These are phyloP conservation scores for Centropus unirufus DNA, from an alignment of 2,113 vertebrate genomes.

Conservation along the genomic window DNA sequence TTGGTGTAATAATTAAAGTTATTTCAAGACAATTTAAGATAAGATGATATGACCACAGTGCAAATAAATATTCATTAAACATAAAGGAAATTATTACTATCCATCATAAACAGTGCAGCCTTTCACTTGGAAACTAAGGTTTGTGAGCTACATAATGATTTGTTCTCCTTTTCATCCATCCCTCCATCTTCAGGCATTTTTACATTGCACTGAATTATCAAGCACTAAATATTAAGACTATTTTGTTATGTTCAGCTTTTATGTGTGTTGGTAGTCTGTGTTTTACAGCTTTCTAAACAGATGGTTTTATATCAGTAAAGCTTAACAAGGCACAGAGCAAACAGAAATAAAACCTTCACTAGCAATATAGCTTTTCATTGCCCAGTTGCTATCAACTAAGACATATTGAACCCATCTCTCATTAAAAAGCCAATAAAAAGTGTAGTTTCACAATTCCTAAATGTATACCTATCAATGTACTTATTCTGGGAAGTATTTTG, in stretches of 20 bases:
- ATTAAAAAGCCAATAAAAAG: slow-evolving; percentile 32
- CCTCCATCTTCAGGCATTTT: slow-evolving; percentile 2
- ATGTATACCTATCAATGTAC: slow-evolving; percentile 35
- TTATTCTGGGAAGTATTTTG: slow-evolving; percentile 8
- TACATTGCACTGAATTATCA: background rate
- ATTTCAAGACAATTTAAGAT: background rate
- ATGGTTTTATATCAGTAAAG: slow-evolving; percentile 68
- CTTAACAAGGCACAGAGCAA: slow-evolving; percentile 71
- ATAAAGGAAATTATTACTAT: background rate
- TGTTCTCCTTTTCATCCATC: background rate
- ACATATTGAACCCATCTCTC: slow-evolving; percentile 43
- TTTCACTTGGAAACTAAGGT: background rate
- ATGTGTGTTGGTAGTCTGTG: slow-evolving; percentile 39
- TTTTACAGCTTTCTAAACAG: slow-evolving; percentile 75
- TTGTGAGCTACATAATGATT: background rate
- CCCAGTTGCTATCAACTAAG: slow-evolving; percentile 58
- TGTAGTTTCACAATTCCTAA: slow-evolving; percentile 43
- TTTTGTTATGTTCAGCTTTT: slow-evolving; percentile 59
- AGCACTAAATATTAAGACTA: slow-evolving; percentile 30
- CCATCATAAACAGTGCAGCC: background rate
- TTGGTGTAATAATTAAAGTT: background rate
- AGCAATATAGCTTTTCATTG: slow-evolving; percentile 64
- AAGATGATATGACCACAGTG: background rate
- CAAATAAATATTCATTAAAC: slow-evolving; percentile 3
- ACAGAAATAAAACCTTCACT: slow-evolving; percentile 66